Evolutionary conservation across 2,888 invertebrate genomes (phyloP).

Genomic region (Cryptophagus acutangulus): DNA sequence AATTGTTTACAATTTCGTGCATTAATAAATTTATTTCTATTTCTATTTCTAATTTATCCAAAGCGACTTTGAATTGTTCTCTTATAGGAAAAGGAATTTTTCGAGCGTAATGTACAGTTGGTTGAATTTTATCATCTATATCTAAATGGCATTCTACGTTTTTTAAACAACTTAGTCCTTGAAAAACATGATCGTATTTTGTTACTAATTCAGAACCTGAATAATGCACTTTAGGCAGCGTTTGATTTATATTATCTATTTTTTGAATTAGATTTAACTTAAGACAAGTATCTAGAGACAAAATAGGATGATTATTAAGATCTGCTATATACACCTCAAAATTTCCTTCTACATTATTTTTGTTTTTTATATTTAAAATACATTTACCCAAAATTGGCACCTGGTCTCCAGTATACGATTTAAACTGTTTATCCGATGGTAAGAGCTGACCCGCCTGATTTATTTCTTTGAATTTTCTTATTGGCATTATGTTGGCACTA

Average conservation of each 20-base stretch:
- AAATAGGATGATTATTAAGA: constrained; percentile 1
- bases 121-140: not conserved
- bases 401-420: not conserved
- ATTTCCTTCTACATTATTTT: not conserved
- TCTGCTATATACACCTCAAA: constrained; percentile 2
- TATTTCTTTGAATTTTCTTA: not conserved
- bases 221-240: not conserved
- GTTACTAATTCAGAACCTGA: not conserved
- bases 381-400: constrained; percentile 2
- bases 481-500: not conserved
- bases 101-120: not conserved
- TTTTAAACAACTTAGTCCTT: not conserved
- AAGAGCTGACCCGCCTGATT: not conserved
- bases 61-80: not conserved
- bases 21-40: not conserved
- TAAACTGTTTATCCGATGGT: not conserved
- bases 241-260: not conserved
- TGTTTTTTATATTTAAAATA: not conserved
- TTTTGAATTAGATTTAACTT: not conserved
- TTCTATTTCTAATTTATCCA: not conserved
- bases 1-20: not conserved
- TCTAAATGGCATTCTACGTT: not conserved
- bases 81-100: not conserved
- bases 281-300: constrained; percentile 2
- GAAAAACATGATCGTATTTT: not conserved